Conservation (phyloP, 2,888 invertebrate species). For the Caenorhabditis auriculariae region DNA sequence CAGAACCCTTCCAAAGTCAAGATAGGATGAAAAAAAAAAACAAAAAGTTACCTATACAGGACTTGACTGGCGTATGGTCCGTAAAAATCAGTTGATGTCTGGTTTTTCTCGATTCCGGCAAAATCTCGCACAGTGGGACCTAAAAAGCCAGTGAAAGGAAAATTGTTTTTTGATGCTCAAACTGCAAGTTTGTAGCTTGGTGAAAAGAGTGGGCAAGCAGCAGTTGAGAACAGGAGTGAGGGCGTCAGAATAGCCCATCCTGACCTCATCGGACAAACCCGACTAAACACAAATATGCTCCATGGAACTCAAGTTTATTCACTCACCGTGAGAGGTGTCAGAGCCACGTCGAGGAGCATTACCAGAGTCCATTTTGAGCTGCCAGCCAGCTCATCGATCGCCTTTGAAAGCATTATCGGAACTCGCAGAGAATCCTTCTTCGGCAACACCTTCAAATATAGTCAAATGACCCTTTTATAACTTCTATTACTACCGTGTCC, state of each 20-base stretch:
- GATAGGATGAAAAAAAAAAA: no score
- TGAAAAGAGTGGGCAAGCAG: not conserved
- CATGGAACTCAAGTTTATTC: not conserved
- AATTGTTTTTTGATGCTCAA: no score
- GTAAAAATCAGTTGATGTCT: not conserved
- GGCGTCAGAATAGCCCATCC: conserved; percentile 6
- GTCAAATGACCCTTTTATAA: no score
- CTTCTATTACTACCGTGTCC: not conserved
- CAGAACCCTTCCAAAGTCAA: no score
- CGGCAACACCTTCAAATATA: not conserved
- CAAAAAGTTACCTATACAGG: conserved; percentile 7
- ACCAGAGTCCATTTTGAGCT: not conserved
- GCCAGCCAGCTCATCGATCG: not conserved
- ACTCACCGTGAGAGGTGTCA: conserved; percentile 1
- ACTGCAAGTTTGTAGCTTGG: no score
- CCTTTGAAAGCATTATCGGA: conserved; percentile 3
- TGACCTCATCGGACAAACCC: not conserved
- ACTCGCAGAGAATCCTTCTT: conserved; percentile 6
- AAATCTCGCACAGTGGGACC: not conserved
- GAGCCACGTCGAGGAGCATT: conserved; percentile 1
- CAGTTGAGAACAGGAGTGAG: not conserved
- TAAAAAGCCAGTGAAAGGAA: no score
- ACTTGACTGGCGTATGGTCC: conserved; percentile 14
- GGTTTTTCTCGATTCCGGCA: not conserved
- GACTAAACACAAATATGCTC: not conserved